Evolutionary conservation across 2,113 vertebrate genomes (phyloP).

Genomic region (Deroptyus accipitrinus): DNA sequence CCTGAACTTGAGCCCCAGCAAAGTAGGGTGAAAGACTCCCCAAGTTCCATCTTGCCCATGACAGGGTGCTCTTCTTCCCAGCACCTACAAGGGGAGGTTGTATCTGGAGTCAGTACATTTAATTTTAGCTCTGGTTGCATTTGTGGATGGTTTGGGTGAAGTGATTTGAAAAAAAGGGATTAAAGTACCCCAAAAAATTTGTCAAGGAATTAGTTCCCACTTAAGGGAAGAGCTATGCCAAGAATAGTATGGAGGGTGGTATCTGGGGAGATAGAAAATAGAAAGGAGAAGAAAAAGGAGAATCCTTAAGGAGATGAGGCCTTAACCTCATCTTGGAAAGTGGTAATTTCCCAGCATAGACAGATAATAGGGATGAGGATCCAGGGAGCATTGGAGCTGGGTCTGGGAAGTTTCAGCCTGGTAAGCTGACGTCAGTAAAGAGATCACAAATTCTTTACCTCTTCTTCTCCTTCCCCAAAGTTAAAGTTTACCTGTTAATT

Average conservation of each 20-base stretch:
- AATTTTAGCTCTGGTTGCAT: not conserved
- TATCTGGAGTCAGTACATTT: not conserved
- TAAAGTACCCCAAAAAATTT: not conserved
- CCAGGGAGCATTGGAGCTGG: not conserved
- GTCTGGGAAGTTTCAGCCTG: not conserved
- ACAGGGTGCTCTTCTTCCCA: not conserved
- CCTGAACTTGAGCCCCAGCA: not conserved
- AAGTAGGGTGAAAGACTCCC: not conserved
- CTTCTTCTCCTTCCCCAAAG: not conserved
- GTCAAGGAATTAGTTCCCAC: not conserved
- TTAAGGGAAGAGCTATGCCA: not conserved
- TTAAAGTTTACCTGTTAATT: slow-evolving; percentile 65
- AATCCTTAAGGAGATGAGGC: not conserved
- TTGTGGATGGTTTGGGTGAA: not conserved
- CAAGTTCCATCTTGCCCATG: not conserved
- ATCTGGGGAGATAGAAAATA: not conserved
- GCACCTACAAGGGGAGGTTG: not conserved
- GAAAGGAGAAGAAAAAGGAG: not conserved
- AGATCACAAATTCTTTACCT: not conserved
- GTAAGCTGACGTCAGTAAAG: not conserved
- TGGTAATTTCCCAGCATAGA: not conserved
- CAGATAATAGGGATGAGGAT: not conserved
- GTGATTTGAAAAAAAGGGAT: not conserved
- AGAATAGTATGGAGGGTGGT: not conserved
- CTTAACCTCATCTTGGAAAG: not conserved